Evolutionary conservation across 2,888 invertebrate genomes (phyloP), one percentile per base, ranked within the genome.

Genomic region (Apamea crenata): DNA sequence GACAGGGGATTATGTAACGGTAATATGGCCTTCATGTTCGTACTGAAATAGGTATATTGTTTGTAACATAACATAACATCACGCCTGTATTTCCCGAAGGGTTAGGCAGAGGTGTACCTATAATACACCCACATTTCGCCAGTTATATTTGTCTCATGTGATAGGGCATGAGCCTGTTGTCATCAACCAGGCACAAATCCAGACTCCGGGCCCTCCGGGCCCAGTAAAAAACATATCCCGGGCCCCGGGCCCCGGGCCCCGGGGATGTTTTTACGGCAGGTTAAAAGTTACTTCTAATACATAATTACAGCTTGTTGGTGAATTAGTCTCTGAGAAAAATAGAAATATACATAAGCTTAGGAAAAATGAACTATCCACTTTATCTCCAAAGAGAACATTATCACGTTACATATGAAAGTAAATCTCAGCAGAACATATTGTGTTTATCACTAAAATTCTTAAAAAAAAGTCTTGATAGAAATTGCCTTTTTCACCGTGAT

Each of bases 1-100:
- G 75, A 75, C 80, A 74, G 25, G 67, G 40, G 32, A 16, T 59
- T 32, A 18, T 40, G 56, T 65, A 44, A 68, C 32, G 1, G 8
- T 32, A 32, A 44, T 53, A 80, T n/a, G 65, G 36, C 29, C 44
- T 50, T 47, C 18, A 2, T 65, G 53, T 47, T 14, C 36, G 4
- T 71, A 36, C 18, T 7, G 53, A 61, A 16, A 44, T 16, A 40
- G 16, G 44, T 76, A 18, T 40, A 10, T n/a, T 12, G 21, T 56
- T 56, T 56, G 25, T 56, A 56, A 56, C 56, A 10, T 25, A 25
- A 56, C 56, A 12, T 56, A 59, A 59, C 12, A 59, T n/a, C 1
- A 5, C n/a, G 1, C 12, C 0, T n/a, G 25, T 59, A 12, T n/a
- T n/a, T 12, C 12, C 56, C 12, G n/a, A 59, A n/a, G n/a, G n/a